Evolutionary conservation across 2,797 vertebrate genomes (phyloP), one percentile per base, ranked within the genome.

Genomic region (Babyrousa celebensis): DNA sequence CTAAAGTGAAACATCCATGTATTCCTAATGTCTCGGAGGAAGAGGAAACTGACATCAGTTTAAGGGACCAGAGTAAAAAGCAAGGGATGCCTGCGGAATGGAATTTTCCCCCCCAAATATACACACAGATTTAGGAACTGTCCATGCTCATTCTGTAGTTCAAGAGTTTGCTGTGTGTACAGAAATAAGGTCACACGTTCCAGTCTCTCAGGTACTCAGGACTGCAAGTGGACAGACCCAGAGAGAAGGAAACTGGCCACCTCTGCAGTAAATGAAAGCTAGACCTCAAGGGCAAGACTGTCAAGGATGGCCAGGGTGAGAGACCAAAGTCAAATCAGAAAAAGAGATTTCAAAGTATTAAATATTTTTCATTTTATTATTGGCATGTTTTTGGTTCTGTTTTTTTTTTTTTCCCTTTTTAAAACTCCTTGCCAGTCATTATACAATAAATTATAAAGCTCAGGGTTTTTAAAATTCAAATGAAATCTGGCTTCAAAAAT

Each of bases 401-500:
- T 5, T 48, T 48, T 60, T 60, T 60, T 62, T 23, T n/a, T 67
- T n/a, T 3, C 36, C 36, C 36, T 23, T 63, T 62, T 6, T 40
- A 75, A 74, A 74, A 32, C 14, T 62, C 12, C 18, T 27, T 36
- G 75, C 29, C 60, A 65, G 54, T 78, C n/a, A 68, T 74, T 91
- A 88, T 3, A 70, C 23, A 88, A 48, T 75, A 89, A 68, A 90
- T 75, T 15, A 82, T 82, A 87, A 93, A 95, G 43, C 23, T 94
- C 58, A 67, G 63, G n/a, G 12, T 23, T 58, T 72, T 16, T n/a
- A 74, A 74, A 91, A 85, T 85, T 79, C 56, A 97, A 90, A 92
- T 92, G 94, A 95, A 94, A 72, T 65, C 23, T 2, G 0, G 43
- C 92, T 97, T 21, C 4, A 1, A 95, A 74, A 96, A 90, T 97